These are phyloP conservation scores for Diabrotica balteata DNA, from an alignment of 2,888 invertebrate genomes.

Conservation along the genomic window DNA sequence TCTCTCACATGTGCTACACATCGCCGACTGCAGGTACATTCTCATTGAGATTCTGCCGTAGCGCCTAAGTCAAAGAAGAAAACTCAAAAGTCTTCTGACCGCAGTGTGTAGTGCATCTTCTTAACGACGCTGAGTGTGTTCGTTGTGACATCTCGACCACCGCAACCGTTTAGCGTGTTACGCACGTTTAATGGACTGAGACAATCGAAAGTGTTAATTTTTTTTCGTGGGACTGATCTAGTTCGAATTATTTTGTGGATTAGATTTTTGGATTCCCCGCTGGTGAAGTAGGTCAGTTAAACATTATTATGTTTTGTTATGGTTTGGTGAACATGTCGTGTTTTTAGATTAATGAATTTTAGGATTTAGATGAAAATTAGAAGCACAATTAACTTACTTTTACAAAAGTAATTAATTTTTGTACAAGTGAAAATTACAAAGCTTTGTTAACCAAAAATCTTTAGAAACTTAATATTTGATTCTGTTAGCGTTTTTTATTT, in stretches of 20 bases:
- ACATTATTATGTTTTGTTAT: conserved; percentile 11
- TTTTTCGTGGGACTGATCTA: neutral
- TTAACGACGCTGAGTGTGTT: neutral
- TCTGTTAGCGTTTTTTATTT: too few relatives aligned
- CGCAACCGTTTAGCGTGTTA: conserved; percentile 8
- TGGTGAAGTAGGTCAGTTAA: conserved; percentile 36
- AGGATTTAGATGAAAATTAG: neutral
- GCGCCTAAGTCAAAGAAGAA: conserved; percentile 1
- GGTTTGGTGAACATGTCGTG: conserved; percentile 13
- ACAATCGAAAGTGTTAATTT: conserved; percentile 35
- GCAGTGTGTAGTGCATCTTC: conserved; percentile 22
- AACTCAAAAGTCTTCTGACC: conserved; percentile 12
- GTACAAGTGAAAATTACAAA: conserved; percentile 1
- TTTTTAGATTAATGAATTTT: conserved; percentile 6
- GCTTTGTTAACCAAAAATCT: too few relatives aligned
- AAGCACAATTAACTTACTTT: too few relatives aligned
- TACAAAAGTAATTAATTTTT: neutral
- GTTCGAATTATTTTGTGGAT: conserved; percentile 7
- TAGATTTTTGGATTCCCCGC: conserved; percentile 26
- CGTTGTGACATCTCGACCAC: conserved; percentile 10
- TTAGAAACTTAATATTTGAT: too few relatives aligned
- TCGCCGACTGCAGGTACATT: neutral
- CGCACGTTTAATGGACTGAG: conserved; percentile 25
- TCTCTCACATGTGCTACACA: conserved; percentile 15
- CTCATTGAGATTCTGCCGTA: neutral